Evolutionary conservation across 2,888 invertebrate species (phyloP).

Genomic region (Heliothis peltigera): DNA sequence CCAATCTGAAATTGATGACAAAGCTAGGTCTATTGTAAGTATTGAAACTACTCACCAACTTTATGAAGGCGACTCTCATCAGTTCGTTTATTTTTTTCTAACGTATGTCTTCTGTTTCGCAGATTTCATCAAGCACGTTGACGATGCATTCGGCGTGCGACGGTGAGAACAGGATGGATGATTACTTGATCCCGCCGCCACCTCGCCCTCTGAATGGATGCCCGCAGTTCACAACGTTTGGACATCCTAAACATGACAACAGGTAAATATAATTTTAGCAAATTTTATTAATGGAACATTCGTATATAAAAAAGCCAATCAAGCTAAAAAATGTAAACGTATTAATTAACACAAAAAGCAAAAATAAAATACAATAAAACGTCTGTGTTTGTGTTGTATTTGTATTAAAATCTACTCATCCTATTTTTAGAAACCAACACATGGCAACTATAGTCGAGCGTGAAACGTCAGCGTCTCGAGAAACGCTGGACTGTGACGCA

Average conservation of each 20-base stretch:
- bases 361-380: background rate
- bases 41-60: slow-evolving; percentile 1
- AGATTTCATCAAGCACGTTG: slow-evolving; percentile 85
- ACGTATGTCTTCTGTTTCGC: slow-evolving; percentile 21
- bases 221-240: slow-evolving; percentile 86
- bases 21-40: slow-evolving; percentile 88
- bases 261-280: slow-evolving; percentile 64
- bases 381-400: no score
- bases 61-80: background rate
- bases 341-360: background rate
- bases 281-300: background rate
- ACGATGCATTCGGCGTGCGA: slow-evolving; percentile 86
- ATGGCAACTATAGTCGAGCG: slow-evolving; percentile 88
- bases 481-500: slow-evolving; percentile 76
- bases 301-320: background rate
- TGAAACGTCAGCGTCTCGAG: slow-evolving; percentile 81
- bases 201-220: slow-evolving; percentile 88
- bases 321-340: background rate
- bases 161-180: slow-evolving; percentile 86
- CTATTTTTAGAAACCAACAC: slow-evolving; percentile 75
- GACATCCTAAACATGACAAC: slow-evolving; percentile 83
- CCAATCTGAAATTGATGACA: slow-evolving; percentile 95
- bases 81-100: background rate
- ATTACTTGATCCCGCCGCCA: slow-evolving; percentile 91
- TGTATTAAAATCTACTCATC: background rate